These are phyloP conservation scores for Muschampia plurimacula DNA, from an alignment of 2,888 invertebrate genomes.

Conservation along the genomic window DNA sequence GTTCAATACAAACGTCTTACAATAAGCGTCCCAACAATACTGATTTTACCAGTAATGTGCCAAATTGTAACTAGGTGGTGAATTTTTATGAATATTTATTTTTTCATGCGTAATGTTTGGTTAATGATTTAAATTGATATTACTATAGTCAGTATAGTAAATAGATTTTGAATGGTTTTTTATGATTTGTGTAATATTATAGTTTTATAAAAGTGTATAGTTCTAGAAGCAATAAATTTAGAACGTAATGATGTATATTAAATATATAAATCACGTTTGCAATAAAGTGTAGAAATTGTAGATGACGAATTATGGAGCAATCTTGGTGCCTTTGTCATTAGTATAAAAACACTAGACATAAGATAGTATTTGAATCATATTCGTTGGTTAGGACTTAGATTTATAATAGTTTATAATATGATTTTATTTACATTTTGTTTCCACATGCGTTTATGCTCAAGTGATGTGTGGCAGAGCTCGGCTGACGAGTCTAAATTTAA, in stretches of 20 bases:
- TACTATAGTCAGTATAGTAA: slow-evolving; percentile 13
- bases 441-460: slow-evolving; percentile 55
- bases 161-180: slow-evolving; percentile 24
- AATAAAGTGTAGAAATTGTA: slow-evolving; percentile 18
- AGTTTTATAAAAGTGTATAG: slow-evolving; percentile 16
- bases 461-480: slow-evolving; percentile 62
- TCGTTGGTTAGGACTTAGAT: slow-evolving; percentile 2
- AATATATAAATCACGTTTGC: slow-evolving; percentile 3
- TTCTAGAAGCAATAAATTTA: slow-evolving; percentile 19
- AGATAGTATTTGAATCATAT: slow-evolving; percentile 17
- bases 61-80: slow-evolving; percentile 39
- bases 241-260: slow-evolving; percentile 2
- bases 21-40: not conserved
- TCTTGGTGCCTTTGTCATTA: slow-evolving; percentile 36
- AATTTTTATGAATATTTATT: slow-evolving; percentile 21
- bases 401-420: slow-evolving; percentile 8
- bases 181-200: slow-evolving; percentile 4
- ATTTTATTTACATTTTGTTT: slow-evolving; percentile 13
- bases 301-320: slow-evolving; percentile 34
- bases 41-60: slow-evolving; percentile 38
- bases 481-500: slow-evolving; percentile 57
- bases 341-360: slow-evolving; percentile 7
- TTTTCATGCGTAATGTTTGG: slow-evolving; percentile 4
- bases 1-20: not conserved
- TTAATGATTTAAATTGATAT: not conserved